Conservation (phyloP, 1,140 invertebrate species). For the Drusus annulatus region DNA sequence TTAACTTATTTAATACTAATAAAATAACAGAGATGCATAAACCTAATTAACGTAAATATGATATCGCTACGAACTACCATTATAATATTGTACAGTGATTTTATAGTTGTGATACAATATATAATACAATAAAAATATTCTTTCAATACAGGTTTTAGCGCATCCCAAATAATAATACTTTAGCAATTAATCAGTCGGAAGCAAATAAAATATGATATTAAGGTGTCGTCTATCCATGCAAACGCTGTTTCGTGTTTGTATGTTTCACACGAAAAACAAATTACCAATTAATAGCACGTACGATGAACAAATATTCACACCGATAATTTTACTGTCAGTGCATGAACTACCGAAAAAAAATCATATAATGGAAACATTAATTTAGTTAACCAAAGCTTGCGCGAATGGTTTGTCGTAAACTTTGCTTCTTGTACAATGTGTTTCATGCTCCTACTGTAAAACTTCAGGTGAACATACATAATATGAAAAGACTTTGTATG, state of each 20-base stretch:
- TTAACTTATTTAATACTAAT: constrained; percentile 12
- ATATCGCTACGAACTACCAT: constrained; percentile 20
- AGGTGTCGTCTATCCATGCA: not conserved
- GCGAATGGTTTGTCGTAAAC: no score
- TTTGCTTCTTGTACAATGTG: no score
- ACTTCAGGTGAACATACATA: no score
- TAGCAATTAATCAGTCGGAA: constrained; percentile 24
- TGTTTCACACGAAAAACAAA: not conserved
- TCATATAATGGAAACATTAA: not conserved
- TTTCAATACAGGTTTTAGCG: not conserved
- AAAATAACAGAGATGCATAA: constrained; percentile 11
- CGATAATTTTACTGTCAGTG: not conserved
- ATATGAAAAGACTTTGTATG: no score
- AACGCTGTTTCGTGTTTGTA: not conserved
- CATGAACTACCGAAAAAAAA: not conserved
- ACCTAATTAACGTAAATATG: constrained; percentile 37
- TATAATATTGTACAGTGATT: constrained; percentile 7
- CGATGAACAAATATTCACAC: not conserved
- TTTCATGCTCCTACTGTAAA: no score
- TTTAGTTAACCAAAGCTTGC: not conserved
- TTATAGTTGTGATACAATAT: not conserved
- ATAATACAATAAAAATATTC: not conserved
- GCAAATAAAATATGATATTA: constrained; percentile 10
- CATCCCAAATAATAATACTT: constrained; percentile 16
- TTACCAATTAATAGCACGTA: not conserved